Percentiles rank a stretch among this genome's conserved stretches.
phyloP scores from a whole-genome alignment of 2,888 invertebrate species.

The Tipula unca region DNA sequence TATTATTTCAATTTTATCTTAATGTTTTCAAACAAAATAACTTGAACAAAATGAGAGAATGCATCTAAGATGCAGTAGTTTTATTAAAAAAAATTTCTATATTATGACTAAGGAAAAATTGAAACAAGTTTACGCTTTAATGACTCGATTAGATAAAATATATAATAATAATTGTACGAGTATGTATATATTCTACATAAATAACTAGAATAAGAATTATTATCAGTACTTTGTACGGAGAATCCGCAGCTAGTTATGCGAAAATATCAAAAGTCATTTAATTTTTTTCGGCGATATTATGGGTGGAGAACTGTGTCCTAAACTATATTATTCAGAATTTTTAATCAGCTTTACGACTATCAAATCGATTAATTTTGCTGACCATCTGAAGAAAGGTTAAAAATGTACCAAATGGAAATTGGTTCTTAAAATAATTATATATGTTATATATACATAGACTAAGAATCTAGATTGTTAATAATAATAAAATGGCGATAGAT shows the following conservation, averaged over 20 bases:
- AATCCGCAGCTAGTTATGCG: not conserved
- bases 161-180: not conserved
- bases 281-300: not conserved
- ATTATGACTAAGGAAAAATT: not conserved
- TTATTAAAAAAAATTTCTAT: not conserved
- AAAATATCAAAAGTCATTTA: not conserved
- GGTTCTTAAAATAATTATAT: not conserved
- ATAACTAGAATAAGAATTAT: not conserved
- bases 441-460: no score
- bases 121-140: constrained; percentile 18
- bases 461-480: not conserved
- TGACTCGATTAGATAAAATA: not conserved
- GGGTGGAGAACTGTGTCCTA: not conserved
- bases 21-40: constrained; percentile 14
- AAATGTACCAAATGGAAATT: not conserved
- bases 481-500: not conserved
- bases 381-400: not conserved
- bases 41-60: not conserved
- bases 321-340: not conserved
- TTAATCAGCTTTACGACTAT: not conserved
- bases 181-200: not conserved
- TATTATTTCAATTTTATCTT: not conserved
- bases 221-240: not conserved
- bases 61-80: not conserved
- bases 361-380: not conserved